Percentiles rank a stretch among this genome's conserved stretches.
Conservation (phyloP, 2,888 invertebrate genomes). For the Thecocarcelia acutangulata region DNA sequence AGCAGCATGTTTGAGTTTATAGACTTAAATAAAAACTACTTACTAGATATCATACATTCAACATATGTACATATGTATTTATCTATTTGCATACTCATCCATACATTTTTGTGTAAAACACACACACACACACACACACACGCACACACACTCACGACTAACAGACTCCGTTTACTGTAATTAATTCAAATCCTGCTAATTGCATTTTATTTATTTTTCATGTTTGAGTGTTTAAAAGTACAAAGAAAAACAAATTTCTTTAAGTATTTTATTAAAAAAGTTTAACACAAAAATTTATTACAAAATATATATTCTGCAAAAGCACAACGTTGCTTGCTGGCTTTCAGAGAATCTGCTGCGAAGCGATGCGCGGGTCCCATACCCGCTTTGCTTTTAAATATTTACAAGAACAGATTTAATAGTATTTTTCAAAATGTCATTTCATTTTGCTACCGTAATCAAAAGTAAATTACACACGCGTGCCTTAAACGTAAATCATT, state of each 20-base stretch:
- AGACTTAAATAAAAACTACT: constrained; percentile 59
- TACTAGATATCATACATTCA: constrained; percentile 4
- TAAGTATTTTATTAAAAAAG: constrained; percentile 56
- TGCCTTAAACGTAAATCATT: constrained; percentile 64
- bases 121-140: background rate
- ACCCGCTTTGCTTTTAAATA: no score
- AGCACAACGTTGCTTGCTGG: background rate
- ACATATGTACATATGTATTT: background rate
- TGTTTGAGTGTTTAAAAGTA: constrained; percentile 60
- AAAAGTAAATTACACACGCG: constrained; percentile 68
- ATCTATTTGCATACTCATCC: constrained; percentile 20
- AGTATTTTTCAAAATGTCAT: constrained; percentile 66
- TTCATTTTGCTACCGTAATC: constrained; percentile 69
- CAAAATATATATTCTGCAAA: constrained; percentile 11
- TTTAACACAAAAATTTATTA: constrained; percentile 54
- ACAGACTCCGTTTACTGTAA: constrained; percentile 71
- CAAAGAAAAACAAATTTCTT: constrained; percentile 65
- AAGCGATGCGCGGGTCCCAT: background rate
- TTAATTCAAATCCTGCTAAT: constrained; percentile 81
- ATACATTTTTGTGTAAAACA: background rate
- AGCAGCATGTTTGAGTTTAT: constrained; percentile 55
- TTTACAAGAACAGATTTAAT: constrained; percentile 29
- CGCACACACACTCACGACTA: constrained; percentile 20
- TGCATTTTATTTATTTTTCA: constrained; percentile 80
- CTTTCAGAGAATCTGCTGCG: background rate